Evolutionary conservation across 2,888 invertebrate genomes (phyloP), one percentile per base, ranked within the genome.

Genomic region (Syritta pipiens): DNA sequence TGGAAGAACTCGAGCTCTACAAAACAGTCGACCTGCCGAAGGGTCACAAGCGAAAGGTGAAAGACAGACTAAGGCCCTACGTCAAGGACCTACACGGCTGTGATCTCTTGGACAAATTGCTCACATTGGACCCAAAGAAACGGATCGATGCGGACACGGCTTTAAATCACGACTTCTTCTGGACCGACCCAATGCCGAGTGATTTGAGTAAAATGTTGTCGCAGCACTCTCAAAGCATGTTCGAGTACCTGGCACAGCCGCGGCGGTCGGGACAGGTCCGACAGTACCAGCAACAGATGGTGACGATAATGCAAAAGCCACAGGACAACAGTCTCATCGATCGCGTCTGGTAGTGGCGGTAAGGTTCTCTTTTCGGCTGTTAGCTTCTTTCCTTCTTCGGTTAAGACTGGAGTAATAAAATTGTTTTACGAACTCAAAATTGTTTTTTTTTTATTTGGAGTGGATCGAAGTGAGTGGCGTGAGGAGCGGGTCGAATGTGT

Each of bases 111-210:
- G 99, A 99, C 86, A 96, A 95, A 85, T 89, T 99, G 14, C 89
- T 99, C 42, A 95, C 96, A 5, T 89, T 99, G 49, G 98, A 99
- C 89, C 99, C 99, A 0, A 92, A 94, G 0, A 96, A 96, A 87
- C 90, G 97, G 44, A 91, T 92, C 63, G 97, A 98, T 86, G 94
- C 97, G 0, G 98, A 99, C 86, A 94, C 95, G 0, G 97, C 98
- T 0, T 88, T 99, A 1, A 97, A 98, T 89, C 98, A 99, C 86
- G 97, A 98, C 87, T 99, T 99, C 90, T 99, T 99, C 90, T 99
- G 97, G 97, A 95, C 95, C 3, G 97, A 98, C 87, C 99, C 99
- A 0, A 95, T 97, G 95, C 98, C 98, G 0, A 94, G 94, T 85
- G 96, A 96, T 86, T 90, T 97, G 28, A 94, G 93, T 57, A 95